A percentile compares a stretch with the other conserved stretches of the same genome.
phyloP scores from a whole-genome alignment of 2,888 invertebrate genomes.

The Tricholauxania praeusta region DNA sequence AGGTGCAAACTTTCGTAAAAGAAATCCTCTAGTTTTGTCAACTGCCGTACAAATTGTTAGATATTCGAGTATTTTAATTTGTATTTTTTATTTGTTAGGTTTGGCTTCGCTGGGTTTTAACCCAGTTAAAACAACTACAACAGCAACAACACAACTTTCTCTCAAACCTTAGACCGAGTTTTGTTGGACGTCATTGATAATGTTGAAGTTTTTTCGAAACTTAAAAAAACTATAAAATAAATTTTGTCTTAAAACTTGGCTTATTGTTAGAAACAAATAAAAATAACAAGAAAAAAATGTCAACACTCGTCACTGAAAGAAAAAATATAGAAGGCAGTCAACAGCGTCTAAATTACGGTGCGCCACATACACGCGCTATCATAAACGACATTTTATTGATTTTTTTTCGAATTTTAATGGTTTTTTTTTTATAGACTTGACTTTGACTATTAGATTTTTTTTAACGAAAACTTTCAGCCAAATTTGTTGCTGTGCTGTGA shows the following conservation, averaged over 20 bases:
- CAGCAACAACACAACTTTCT: no score
- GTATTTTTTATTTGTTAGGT: no score
- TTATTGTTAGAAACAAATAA: background rate
- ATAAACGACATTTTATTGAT: conserved; percentile 48
- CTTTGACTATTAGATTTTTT: conserved; percentile 46
- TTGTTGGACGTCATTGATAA: no score
- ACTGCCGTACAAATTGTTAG: background rate
- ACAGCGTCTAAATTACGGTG: background rate
- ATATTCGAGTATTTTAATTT: no score
- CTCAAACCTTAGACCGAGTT: no score
- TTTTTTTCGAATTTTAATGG: conserved; percentile 26
- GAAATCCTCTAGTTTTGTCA: conserved; percentile 8
- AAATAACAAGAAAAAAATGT: background rate
- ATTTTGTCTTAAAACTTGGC: background rate
- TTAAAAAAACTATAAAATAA: background rate
- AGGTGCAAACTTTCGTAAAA: conserved; percentile 23
- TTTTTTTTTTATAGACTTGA: conserved; percentile 50
- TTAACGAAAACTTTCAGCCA: conserved; percentile 2
- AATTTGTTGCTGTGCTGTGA: conserved; percentile 7
- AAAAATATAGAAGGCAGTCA: conserved; percentile 37
- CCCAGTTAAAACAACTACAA: no score
- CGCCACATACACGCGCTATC: conserved; percentile 37
- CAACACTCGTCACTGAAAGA: background rate
- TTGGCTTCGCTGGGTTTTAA: no score
- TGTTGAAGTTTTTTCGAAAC: background rate